phyloP scores from a whole-genome alignment of 2,113 vertebrate genomes.

The Calidris pugnax region DNA sequence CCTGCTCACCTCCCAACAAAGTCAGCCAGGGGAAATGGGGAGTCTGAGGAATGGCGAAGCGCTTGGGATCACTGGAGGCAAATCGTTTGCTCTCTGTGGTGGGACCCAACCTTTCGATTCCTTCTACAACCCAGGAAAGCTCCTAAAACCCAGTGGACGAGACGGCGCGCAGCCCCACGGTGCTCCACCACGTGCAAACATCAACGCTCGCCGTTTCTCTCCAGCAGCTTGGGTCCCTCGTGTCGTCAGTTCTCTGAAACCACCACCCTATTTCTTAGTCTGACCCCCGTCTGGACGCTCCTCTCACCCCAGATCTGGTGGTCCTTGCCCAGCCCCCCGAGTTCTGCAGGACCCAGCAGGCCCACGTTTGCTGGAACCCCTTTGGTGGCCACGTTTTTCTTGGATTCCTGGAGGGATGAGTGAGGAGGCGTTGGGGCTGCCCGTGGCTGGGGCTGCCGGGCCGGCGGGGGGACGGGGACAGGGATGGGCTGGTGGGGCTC shows the following conservation, averaged over 20 bases:
- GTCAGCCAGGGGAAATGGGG: not conserved
- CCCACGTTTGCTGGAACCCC: fast-evolving
- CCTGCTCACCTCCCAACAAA: not conserved
- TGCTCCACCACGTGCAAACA: not conserved
- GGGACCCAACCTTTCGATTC: not conserved
- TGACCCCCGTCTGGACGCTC: not conserved
- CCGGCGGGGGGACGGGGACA: fast-evolving
- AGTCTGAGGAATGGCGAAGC: not conserved
- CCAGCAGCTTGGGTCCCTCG: not conserved
- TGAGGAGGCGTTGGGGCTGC: too few species aligned
- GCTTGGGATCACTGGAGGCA: not conserved
- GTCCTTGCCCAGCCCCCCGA: fast-evolving
- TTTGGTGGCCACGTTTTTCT: not conserved
- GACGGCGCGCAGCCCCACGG: not conserved
- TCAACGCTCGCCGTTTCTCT: not conserved
- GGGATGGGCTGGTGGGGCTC: not conserved
- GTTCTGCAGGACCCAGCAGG: fast-evolving
- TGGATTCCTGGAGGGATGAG: fast-evolving
- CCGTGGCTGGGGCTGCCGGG: not conserved
- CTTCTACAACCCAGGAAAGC: not conserved
- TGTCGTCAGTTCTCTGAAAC: not conserved
- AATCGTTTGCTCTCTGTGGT: not conserved
- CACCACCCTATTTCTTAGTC: not conserved
- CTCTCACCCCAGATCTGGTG: fast-evolving
- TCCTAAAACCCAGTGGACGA: not conserved